These are phyloP conservation scores for Lordiphosa stackelbergi DNA, from an alignment of 1,140 invertebrate species.

Conservation along the genomic window DNA sequence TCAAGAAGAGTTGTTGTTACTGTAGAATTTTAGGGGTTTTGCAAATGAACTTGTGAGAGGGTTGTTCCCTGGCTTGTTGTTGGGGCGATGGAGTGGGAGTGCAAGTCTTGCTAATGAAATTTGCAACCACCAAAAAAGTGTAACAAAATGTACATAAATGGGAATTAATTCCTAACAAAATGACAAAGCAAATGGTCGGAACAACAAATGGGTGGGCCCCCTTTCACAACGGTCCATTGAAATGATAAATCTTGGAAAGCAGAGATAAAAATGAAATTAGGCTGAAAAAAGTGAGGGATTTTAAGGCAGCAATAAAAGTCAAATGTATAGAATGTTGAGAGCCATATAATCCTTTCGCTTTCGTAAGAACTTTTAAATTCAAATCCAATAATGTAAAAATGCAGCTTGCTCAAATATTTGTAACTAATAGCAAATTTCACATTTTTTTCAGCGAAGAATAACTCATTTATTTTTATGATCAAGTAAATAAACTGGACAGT, in stretches of 20 bases:
- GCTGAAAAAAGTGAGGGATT: conserved; percentile 4
- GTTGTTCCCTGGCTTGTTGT: background rate
- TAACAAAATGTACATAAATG: conserved; percentile 53
- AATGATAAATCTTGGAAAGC: too few relatives aligned
- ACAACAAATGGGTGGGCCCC: conserved; percentile 47
- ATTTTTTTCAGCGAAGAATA: too few relatives aligned
- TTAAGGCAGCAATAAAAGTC: too few relatives aligned
- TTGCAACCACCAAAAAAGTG: conserved; percentile 60
- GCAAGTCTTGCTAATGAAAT: conserved; percentile 45
- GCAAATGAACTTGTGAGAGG: conserved; percentile 35
- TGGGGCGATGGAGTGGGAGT: background rate
- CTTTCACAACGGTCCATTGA: background rate
- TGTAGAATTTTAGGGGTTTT: background rate
- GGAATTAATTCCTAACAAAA: conserved; percentile 63
- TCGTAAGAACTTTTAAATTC: too few relatives aligned
- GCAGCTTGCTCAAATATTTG: too few relatives aligned
- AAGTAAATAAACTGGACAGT: too few relatives aligned
- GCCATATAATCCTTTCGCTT: background rate
- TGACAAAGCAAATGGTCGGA: conserved; percentile 49
- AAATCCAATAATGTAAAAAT: too few relatives aligned
- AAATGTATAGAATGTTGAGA: too few relatives aligned
- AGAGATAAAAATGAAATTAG: conserved; percentile 15
- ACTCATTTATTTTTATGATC: too few relatives aligned
- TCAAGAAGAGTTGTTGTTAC: conserved; percentile 51
- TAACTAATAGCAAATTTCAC: too few relatives aligned